phyloP scores from a whole-genome alignment of 2,888 invertebrate species.

The Vandiemenella viatica region DNA sequence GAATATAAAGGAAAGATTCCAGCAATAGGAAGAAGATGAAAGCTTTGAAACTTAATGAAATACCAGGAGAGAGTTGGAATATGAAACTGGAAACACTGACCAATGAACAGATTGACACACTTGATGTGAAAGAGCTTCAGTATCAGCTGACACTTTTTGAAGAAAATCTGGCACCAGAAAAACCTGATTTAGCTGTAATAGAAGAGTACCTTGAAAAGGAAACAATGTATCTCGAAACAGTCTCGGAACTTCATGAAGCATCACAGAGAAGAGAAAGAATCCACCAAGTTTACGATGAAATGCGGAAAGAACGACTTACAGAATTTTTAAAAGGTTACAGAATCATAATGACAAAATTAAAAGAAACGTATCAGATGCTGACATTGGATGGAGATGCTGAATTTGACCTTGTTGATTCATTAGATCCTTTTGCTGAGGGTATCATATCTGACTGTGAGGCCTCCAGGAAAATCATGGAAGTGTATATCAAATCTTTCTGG shows the following conservation, averaged over 20 bases:
- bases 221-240: constrained; percentile 58
- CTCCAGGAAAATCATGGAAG: constrained; percentile 98
- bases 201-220: constrained; percentile 42
- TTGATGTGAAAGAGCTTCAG: constrained; percentile 41
- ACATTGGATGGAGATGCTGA: constrained; percentile 96
- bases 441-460: constrained; percentile 89
- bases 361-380: constrained; percentile 97
- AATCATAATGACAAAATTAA: constrained; percentile 78
- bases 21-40: no score
- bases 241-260: constrained; percentile 64
- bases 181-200: constrained; percentile 60
- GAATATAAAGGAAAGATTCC: no score
- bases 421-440: constrained; percentile 94
- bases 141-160: constrained; percentile 41
- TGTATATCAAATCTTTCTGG: constrained; percentile 90
- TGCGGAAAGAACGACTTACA: constrained; percentile 52
- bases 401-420: constrained; percentile 80
- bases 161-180: constrained; percentile 43
- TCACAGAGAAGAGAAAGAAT: constrained; percentile 62
- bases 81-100: constrained; percentile 38
- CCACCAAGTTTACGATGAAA: constrained; percentile 48
- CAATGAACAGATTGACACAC: constrained; percentile 47
- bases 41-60: constrained; percentile 43
- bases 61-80: constrained; percentile 36
- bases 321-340: constrained; percentile 81